A percentile compares a stretch with the other conserved stretches of the same genome.
These are phyloP conservation scores for Meghimatium bilineatum DNA, from an alignment of 2,888 invertebrate genomes.

Conservation along the genomic window DNA sequence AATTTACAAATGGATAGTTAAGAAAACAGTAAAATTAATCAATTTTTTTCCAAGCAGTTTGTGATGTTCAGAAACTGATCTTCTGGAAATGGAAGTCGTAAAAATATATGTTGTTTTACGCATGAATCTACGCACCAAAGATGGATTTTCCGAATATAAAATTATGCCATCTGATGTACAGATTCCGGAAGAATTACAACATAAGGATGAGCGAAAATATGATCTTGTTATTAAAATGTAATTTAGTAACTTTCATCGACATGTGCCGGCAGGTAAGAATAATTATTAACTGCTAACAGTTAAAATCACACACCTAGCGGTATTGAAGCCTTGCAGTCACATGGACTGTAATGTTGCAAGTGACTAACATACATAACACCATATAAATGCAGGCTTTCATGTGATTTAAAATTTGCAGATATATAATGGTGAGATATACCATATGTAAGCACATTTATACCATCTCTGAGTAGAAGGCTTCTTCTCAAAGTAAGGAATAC, in stretches of 20 bases:
- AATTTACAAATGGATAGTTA: too few species aligned
- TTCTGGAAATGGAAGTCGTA: neutral
- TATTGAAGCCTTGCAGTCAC: too few species aligned
- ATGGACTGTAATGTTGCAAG: too few species aligned
- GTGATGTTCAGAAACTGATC: neutral
- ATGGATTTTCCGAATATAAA: neutral
- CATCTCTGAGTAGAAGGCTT: too few species aligned
- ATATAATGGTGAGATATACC: too few species aligned
- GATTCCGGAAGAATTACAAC: constrained; percentile 2
- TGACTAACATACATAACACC: too few species aligned
- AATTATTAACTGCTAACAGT: neutral
- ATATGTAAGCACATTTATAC: too few species aligned
- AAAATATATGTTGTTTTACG: neutral
- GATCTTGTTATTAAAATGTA: constrained; percentile 1
- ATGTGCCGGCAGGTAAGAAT: neutral
- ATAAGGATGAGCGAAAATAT: neutral
- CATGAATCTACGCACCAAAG: constrained; percentile 4
- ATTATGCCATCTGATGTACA: neutral
- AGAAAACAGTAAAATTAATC: neutral
- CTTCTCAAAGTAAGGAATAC: too few species aligned
- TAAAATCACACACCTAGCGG: too few species aligned
- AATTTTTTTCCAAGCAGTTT: neutral
- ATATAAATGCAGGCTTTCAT: too few species aligned
- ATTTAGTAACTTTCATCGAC: neutral
- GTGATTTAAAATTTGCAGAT: too few species aligned